These are phyloP conservation scores for Poeciliopsis turrubarensis DNA, from an alignment of 2,113 vertebrate genomes.

Conservation along the genomic window DNA sequence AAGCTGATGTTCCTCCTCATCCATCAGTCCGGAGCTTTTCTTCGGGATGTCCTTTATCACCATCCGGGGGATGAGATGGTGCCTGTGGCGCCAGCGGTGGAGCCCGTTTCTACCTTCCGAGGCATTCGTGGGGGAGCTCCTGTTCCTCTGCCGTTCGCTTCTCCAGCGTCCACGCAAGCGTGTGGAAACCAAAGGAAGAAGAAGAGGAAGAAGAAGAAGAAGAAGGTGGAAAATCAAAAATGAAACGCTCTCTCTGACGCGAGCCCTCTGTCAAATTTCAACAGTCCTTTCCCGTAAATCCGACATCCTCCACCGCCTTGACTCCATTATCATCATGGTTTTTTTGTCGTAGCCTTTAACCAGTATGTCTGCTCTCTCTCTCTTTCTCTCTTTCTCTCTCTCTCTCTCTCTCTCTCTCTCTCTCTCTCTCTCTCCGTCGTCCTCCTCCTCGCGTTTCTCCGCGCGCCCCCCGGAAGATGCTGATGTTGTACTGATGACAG, in stretches of 20 bases:
- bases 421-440: conserved; percentile 30
- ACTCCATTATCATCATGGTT: conserved; percentile 74
- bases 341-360: conserved; percentile 62
- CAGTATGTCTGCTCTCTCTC: conserved; percentile 48
- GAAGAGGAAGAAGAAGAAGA: neutral
- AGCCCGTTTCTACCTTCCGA: conserved; percentile 59
- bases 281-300: conserved; percentile 65
- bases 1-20: conserved; percentile 52
- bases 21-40: conserved; percentile 39
- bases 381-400: conserved; percentile 4
- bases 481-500: conserved; percentile 77
- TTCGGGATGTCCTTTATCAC: conserved; percentile 45
- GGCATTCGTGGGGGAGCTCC: conserved; percentile 64
- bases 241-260: neutral
- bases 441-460: conserved; percentile 61
- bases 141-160: conserved; percentile 26
- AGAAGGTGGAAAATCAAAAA: conserved; percentile 5
- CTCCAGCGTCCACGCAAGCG: conserved; percentile 41
- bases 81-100: conserved; percentile 56
- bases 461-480: conserved; percentile 68
- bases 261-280: conserved; percentile 64
- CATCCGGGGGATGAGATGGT: conserved; percentile 41
- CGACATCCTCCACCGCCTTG: conserved; percentile 70
- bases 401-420: too few species aligned
- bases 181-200: conserved; percentile 19